These are phyloP conservation scores for Drosophila nr. perissopoda DNA, from an alignment of 2,888 invertebrate species.

Conservation along the genomic window DNA sequence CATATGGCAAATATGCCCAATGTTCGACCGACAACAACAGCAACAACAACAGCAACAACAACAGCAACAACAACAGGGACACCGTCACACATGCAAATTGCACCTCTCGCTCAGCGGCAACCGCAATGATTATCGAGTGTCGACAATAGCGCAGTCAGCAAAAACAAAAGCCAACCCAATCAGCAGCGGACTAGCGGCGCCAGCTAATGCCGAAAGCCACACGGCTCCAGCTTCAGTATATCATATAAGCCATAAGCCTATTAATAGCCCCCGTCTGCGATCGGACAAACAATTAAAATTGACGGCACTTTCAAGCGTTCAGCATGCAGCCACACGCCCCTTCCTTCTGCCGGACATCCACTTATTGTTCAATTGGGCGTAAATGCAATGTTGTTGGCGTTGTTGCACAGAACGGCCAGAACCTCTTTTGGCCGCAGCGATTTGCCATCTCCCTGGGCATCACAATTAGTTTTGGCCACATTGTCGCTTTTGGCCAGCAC, in stretches of 20 bases:
- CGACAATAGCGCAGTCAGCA: conserved; percentile 35
- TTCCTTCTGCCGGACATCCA: not conserved
- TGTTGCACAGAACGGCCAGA: conserved; percentile 45
- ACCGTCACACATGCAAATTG: conserved; percentile 67
- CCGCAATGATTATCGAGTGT: conserved; percentile 70
- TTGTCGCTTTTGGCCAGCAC: conserved; percentile 24
- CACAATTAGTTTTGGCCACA: conserved; percentile 42
- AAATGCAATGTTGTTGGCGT: conserved; percentile 50
- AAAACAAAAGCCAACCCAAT: conserved; percentile 17
- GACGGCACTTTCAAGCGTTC: conserved; percentile 72
- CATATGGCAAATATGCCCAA: conserved; percentile 22
- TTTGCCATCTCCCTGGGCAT: conserved; percentile 17
- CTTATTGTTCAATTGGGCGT: conserved; percentile 70
- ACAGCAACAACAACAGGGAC: conserved; percentile 21
- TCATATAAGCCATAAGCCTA: conserved; percentile 76
- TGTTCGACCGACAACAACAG: conserved; percentile 17
- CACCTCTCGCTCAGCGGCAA: conserved; percentile 36
- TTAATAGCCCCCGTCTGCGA: conserved; percentile 77
- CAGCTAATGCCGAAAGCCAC: conserved; percentile 67
- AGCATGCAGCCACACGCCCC: not conserved
- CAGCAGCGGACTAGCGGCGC: conserved; percentile 16
- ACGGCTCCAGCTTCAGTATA: conserved; percentile 62
- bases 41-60: conserved; percentile 11
- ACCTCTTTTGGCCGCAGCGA: conserved; percentile 28
- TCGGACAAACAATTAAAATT: conserved; percentile 79